These are phyloP conservation scores for Trachythela sp. DNA, from an alignment of 64 coral and sea anemone species.

Conservation along the genomic window DNA sequence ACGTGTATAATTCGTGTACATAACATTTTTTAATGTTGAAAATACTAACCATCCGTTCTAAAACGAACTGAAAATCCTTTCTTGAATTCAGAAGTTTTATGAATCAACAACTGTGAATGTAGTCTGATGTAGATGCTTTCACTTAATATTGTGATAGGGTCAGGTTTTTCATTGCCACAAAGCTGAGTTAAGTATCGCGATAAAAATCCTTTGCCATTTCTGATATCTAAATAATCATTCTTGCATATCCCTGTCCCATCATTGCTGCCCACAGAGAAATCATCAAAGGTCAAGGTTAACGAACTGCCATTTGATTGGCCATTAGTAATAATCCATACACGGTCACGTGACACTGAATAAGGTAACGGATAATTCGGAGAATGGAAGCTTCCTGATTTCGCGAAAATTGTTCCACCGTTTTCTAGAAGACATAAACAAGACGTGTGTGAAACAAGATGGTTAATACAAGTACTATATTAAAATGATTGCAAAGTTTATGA, in stretches of 20 bases:
- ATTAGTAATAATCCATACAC: conserved; percentile 29
- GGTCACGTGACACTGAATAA: conserved; percentile 23
- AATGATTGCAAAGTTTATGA: neutral
- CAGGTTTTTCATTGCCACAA: conserved; percentile 11
- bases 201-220: conserved; percentile 34
- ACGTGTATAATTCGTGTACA: too few species aligned
- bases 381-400: conserved; percentile 16
- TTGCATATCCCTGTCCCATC: conserved; percentile 20
- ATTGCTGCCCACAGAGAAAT: conserved; percentile 20
- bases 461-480: neutral
- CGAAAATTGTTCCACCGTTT: conserved; percentile 13
- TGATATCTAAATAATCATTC: conserved; percentile 43
- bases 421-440: neutral
- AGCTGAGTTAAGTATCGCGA: conserved; percentile 28
- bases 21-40: neutral
- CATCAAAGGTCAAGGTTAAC: conserved; percentile 28
- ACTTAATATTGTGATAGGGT: conserved; percentile 6
- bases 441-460: too few species aligned
- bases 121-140: conserved; percentile 36
- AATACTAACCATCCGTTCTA: conserved; percentile 18
- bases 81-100: neutral
- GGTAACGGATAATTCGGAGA: neutral
- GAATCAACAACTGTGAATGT: neutral
- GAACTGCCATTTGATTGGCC: neutral
- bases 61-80: conserved; percentile 21